Percentiles rank a stretch among this genome's conserved stretches.
Evolutionary conservation across 2,113 vertebrate species (phyloP).

Genomic region (Thamnophis sirtalis): DNA sequence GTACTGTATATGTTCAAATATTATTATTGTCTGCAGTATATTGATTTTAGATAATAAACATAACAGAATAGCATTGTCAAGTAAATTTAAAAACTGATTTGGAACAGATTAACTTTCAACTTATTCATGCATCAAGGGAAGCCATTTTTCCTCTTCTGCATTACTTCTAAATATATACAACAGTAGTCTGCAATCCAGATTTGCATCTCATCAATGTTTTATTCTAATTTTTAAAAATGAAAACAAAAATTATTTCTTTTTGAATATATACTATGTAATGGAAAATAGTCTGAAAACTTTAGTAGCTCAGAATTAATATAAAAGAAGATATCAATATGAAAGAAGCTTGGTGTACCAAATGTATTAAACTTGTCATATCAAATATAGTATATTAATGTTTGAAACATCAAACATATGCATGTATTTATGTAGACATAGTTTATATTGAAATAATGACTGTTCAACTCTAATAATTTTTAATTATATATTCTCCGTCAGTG

Average conservation of each 20-base stretch:
- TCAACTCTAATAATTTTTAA: neutral
- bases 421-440: neutral
- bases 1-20: neutral
- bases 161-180: slow-evolving; percentile 28
- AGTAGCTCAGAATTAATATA: neutral
- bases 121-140: slow-evolving; percentile 6
- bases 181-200: neutral
- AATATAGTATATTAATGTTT: neutral
- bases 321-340: slow-evolving; percentile 28
- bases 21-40: slow-evolving; percentile 27
- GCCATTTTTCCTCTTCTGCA: neutral
- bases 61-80: slow-evolving; percentile 20
- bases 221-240: slow-evolving; percentile 18
- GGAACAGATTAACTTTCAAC: slow-evolving; percentile 29
- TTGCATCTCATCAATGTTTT: neutral
- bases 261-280: slow-evolving; percentile 13
- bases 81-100: slow-evolving; percentile 42
- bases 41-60: slow-evolving; percentile 10
- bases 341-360: neutral
- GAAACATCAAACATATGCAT: neutral
- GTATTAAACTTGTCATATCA: neutral
- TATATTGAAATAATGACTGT: neutral
- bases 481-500: neutral
- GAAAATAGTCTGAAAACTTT: slow-evolving; percentile 5
- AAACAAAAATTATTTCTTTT: slow-evolving; percentile 10